Evolutionary conservation across 2,113 vertebrate genomes (phyloP), one percentile per base, ranked within the genome.

Genomic region (Sinocyclocheilus anophthalmus): DNA sequence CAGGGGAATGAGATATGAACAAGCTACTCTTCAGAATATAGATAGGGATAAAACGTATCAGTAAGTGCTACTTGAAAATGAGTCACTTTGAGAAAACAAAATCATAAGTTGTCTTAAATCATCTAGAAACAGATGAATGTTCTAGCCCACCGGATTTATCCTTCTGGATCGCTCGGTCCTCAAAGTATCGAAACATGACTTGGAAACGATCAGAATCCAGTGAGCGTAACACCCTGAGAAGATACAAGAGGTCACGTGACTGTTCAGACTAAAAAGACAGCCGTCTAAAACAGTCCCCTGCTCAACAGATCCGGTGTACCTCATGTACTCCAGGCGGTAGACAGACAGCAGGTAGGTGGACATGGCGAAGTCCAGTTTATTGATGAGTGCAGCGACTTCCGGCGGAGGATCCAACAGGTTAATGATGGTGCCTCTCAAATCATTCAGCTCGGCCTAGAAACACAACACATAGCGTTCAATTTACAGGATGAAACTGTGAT

Each of bases 281-380:
- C 48, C 3, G 48, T 39, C 3, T 70, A 13, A 10, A 57, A 20
- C 53, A 55, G 37, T 37, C 37, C 37, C 37, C 37, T 37, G 37
- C 37, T 37, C 37, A 37, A 37, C 37, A 37, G 37, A 37, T 37
- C 37, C 37, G 37, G 37, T 6, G 20, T 90, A 99, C 97, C 98
- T 97, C 97, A 99, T 99, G 86, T 98, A 97, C 81, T 99, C 98
- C 22, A 99, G 93, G 20, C 98, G 95, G 86, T 99, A 99, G 4
- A 99, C 98, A 5, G 98, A 99, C 48, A 99, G 95, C 76, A 99
- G 91, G 76, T 99, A 99, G 5, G 98, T 99, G 53, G 97, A 99
- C 98, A 99, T 99, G 88, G 98, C 98, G 4, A 99, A 99, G 93
- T 99, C 98, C 93, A 99, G 90, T 84, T 99, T 99, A 95, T 97